Evolutionary conservation across 1,140 invertebrate species (phyloP), one percentile per base, ranked within the genome.

Genomic region (Sarcophaga bullata): DNA sequence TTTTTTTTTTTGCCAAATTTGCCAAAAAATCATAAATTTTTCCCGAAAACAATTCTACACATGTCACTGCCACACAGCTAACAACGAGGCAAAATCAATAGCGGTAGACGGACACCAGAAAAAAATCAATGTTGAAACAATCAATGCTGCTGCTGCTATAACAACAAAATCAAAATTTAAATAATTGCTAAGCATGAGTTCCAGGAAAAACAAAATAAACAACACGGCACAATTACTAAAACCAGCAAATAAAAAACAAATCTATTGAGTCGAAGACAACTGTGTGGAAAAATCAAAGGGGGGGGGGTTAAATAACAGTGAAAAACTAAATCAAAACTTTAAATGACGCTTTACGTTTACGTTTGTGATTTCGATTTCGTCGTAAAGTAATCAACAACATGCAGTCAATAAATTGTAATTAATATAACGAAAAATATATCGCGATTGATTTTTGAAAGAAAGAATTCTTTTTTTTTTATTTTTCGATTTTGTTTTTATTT

Each of bases 321-420:
- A 37, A 37, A 37, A 68, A 19, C 15, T 8, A 68, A 19, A 78
- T 9, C 48, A 50, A 19, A 78, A 17, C 15, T 19, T 7, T 78
- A n/a, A 50, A 78, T 78, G 75, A 78, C 75, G 75, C n/a, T 78
- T 75, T 68, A 68, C 75, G 75, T 78, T 78, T 37, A 37, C 25
- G 25, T 37, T 37, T 37, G 25, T 37, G 25, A 37, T 37, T 37
- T 37, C 25, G 25, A 37, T 37, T 78, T 78, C 75, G 75, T 78
- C 75, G 58, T 75, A 47, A 73, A 54, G 80, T 72, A 76, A 83
- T 83, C 82, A 83, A 83, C 82, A 62, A 76, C 76, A 81, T 78
- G 72, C 82, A 83, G 80, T 81, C 82, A 83, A 83, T 83, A 83
- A 83, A 83, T 83, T 73, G 82, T 83, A 81, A 83, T 83, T 83